Evolutionary conservation across 2,888 invertebrate genomes (phyloP).

Genomic region (Neuroscelio doddi): DNA sequence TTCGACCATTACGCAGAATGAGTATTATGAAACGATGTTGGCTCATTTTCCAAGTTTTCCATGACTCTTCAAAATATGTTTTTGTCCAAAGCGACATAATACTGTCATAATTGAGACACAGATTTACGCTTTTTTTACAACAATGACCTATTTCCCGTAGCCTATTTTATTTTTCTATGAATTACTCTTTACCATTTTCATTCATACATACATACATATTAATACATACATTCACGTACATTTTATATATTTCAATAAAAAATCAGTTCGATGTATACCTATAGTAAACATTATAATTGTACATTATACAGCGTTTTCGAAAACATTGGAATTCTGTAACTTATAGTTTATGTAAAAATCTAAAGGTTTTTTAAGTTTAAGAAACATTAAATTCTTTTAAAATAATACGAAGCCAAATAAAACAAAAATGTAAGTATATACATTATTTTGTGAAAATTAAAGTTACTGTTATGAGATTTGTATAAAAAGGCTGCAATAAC

Average conservation of each 20-base stretch:
- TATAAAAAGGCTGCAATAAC: conserved; percentile 1
- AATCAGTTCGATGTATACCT: conserved; percentile 54
- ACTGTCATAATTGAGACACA: conserved; percentile 39
- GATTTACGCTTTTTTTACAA: conserved; percentile 21
- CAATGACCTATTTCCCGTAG: neutral
- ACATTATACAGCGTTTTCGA: conserved; percentile 20
- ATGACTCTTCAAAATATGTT: neutral
- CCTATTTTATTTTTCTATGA: too few species aligned
- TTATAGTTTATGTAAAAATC: neutral
- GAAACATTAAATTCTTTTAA: neutral
- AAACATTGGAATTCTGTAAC: neutral
- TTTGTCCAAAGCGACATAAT: conserved; percentile 24
- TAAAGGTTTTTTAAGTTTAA: neutral
- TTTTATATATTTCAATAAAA: conserved; percentile 36
- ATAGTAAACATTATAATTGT: conserved; percentile 38
- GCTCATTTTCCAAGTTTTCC: neutral
- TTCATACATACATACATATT: neutral
- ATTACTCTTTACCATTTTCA: neutral
- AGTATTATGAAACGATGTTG: neutral
- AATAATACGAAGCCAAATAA: neutral
- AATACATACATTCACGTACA: neutral
- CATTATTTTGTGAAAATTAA: neutral
- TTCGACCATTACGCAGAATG: neutral
- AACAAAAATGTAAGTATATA: neutral
- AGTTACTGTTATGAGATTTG: neutral